Evolutionary conservation across 2,113 vertebrate species (phyloP).

Genomic region (Meleagris gallopavo): DNA sequence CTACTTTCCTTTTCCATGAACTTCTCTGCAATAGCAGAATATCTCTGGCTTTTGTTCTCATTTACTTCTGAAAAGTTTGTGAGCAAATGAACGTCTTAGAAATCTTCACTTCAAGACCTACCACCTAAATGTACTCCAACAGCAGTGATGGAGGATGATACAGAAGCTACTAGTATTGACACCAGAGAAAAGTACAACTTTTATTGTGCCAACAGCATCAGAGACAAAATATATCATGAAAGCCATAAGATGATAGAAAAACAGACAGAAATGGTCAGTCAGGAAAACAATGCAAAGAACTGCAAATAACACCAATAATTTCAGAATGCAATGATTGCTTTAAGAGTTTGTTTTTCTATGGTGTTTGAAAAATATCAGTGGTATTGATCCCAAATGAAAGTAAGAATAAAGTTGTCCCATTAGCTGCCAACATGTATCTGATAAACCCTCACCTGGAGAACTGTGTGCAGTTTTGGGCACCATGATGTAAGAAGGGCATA

Average conservation of each 20-base stretch:
- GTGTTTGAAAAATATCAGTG: background rate
- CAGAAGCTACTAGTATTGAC: background rate
- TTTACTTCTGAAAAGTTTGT: background rate
- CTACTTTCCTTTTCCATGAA: background rate
- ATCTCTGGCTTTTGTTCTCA: background rate
- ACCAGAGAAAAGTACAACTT: background rate
- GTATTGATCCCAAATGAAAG: background rate
- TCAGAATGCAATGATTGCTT: background rate
- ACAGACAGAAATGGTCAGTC: background rate
- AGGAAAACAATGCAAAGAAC: background rate
- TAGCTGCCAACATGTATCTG: background rate
- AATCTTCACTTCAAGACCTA: background rate
- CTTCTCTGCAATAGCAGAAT: background rate
- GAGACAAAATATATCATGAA: background rate
- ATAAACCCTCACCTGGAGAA: background rate
- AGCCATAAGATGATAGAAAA: background rate
- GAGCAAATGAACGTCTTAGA: background rate
- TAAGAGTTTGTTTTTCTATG: background rate
- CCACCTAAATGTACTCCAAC: background rate
- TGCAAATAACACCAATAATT: background rate
- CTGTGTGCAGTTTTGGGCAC: background rate
- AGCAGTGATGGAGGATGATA: background rate
- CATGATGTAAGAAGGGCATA: background rate
- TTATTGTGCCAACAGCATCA: background rate
- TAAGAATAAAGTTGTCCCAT: background rate